Conservation (phyloP, 2,888 invertebrate species). For the Acholoe squamosa region DNA sequence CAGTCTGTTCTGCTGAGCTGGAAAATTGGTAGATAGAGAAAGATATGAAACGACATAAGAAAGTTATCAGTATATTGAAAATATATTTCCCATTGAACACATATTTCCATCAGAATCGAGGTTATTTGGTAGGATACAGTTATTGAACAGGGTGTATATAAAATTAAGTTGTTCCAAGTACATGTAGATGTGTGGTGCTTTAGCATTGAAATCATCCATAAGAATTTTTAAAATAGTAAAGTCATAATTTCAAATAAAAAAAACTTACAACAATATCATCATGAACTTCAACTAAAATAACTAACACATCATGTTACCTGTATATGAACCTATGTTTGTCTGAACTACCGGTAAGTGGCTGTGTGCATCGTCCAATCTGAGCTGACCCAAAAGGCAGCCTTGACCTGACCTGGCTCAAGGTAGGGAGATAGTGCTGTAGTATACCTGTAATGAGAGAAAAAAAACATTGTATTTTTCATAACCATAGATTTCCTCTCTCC, state of each 20-base stretch:
- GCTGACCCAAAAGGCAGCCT: conserved; percentile 39
- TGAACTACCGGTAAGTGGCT: background rate
- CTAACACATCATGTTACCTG: background rate
- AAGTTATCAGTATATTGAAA: background rate
- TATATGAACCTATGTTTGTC: background rate
- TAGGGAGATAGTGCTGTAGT: conserved; percentile 2
- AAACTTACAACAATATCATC: background rate
- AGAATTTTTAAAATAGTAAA: background rate
- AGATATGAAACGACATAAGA: background rate
- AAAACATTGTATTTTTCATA: background rate
- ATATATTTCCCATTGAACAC: background rate
- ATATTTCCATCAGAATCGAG: background rate
- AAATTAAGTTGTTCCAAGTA: background rate
- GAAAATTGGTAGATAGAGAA: background rate
- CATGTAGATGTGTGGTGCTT: background rate
- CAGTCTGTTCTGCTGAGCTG: conserved; percentile 44
- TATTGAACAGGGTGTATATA: background rate
- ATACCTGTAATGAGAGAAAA: background rate
- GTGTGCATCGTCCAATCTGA: background rate
- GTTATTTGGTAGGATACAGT: background rate
- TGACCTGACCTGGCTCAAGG: background rate
- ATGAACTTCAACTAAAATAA: background rate
- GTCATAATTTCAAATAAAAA: background rate
- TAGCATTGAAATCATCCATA: too few relatives aligned
- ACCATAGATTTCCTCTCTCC: background rate